Conservation (phyloP, 1,140 invertebrate genomes). For the Aplysia californica region DNA sequence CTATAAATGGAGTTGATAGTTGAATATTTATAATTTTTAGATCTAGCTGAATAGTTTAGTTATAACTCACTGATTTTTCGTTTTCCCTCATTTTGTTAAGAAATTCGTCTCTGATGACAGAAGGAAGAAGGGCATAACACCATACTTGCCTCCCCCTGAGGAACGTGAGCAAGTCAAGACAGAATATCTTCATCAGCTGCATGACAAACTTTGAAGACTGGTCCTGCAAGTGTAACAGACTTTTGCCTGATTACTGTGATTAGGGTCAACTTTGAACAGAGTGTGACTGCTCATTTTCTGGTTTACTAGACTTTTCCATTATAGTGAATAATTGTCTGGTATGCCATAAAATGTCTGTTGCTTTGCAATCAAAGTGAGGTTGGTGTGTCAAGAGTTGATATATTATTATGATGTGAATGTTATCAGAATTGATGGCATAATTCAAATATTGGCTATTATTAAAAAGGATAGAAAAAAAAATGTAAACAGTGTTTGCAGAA, state of each 20-base stretch:
- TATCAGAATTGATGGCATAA: no score
- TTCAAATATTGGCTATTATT: no score
- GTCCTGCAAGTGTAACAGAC: not conserved
- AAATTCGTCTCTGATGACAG: constrained; percentile 40
- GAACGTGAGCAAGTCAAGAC: constrained; percentile 43
- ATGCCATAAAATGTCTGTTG: not conserved
- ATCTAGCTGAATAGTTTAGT: no score
- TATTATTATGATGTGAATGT: no score
- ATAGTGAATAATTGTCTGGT: not conserved
- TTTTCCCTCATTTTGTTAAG: no score
- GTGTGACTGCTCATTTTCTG: not conserved
- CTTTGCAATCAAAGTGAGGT: not conserved
- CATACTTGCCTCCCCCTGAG: constrained; percentile 44
- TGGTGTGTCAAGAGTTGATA: no score
- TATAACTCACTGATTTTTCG: no score
- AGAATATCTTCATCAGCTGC: constrained; percentile 32
- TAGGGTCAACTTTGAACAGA: no score
- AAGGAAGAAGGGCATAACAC: constrained; percentile 41
- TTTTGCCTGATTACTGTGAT: not conserved
- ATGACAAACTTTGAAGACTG: not conserved
- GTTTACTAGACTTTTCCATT: not conserved
- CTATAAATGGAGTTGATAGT: no score
- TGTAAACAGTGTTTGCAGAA: no score
- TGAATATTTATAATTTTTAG: no score
- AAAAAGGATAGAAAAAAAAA: no score